Evolutionary conservation across 37 sponge, comb jelly and placozoan species (phyloP), one percentile per base, ranked within the genome.

Genomic region (Halisarca cf. caerulea): DNA sequence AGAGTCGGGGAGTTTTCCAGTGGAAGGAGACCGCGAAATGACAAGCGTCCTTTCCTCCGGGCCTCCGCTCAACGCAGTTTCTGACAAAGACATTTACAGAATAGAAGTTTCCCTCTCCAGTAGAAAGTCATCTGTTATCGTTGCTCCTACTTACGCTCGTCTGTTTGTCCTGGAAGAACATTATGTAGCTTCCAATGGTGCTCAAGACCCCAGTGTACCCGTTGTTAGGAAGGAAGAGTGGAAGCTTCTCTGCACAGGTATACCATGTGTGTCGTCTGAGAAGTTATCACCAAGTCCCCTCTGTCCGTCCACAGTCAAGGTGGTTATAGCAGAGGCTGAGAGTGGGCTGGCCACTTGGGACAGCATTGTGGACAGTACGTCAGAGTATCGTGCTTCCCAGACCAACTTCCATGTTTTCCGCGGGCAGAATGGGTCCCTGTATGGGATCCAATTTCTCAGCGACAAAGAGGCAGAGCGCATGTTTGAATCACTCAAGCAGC

Each of bases 61-160:
- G 11, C 69, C 69, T 34, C 35, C 27, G 17, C n/a, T 1, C 35
- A 68, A 34, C 69, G 30, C 35, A 27, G 77, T 94, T 44, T 60
- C 84, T 1, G 25, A 84, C 21, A 91, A 91, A 39, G 86, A 86
- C 14, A 68, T 94, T 6, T 91, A 88, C 40, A 86, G 95, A 8
- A 94, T 94, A 32, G 89, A 94, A 58, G 91, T 94, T 73, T 91
- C 91, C 39, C 89, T 94, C 23, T 84, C 91, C 27, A 91, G 91
- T 54, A 74, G 86, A 15, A 88, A 83, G 71, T 88, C 82, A 43
- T 86, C 89, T 0, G 95, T 85, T 47, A 83, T 89, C 71, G 95
- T 94, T 37, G 55, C 88, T 61, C 72, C 72, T 60, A 88, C 91
- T 14, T 82, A 80, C 17, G 89, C 91, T 7, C 32, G 91, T 14